Percentiles rank a stretch among this genome's conserved stretches.
Conservation (phyloP, 2,888 invertebrate genomes). For the Amblyteles armatorius region DNA sequence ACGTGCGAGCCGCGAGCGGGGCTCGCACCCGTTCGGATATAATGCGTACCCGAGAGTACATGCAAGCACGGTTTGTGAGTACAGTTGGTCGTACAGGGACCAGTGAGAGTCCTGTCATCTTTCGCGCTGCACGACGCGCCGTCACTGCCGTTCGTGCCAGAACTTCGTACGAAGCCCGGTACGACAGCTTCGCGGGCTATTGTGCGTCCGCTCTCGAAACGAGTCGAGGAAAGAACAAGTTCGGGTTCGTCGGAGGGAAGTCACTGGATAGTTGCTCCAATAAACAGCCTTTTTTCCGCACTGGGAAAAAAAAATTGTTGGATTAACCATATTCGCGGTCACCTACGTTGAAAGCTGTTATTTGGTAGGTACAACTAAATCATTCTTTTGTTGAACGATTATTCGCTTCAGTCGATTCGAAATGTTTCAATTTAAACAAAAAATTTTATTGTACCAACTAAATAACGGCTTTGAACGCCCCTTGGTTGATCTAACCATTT, state of each 20-base stretch:
- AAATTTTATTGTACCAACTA: too few relatives aligned
- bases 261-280: too few relatives aligned
- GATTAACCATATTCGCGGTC: too few relatives aligned
- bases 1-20: constrained; percentile 19
- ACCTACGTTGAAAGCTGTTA: too few relatives aligned
- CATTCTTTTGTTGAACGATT: too few relatives aligned
- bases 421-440: too few relatives aligned
- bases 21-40: constrained; percentile 19
- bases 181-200: constrained; percentile 4
- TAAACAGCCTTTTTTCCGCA: too few relatives aligned
- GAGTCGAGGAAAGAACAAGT: not conserved
- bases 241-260: not conserved
- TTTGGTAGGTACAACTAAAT: too few relatives aligned
- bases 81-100: not conserved
- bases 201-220: not conserved
- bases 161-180: constrained; percentile 36
- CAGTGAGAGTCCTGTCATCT: not conserved
- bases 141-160: constrained; percentile 41
- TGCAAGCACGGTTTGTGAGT: constrained; percentile 11
- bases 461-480: too few relatives aligned
- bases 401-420: too few relatives aligned
- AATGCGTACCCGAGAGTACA: constrained; percentile 16
- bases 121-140: constrained; percentile 3
- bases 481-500: too few relatives aligned
- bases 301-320: too few relatives aligned